phyloP scores from a whole-genome alignment of 2,113 vertebrate genomes.

The Hystrix cristata region DNA sequence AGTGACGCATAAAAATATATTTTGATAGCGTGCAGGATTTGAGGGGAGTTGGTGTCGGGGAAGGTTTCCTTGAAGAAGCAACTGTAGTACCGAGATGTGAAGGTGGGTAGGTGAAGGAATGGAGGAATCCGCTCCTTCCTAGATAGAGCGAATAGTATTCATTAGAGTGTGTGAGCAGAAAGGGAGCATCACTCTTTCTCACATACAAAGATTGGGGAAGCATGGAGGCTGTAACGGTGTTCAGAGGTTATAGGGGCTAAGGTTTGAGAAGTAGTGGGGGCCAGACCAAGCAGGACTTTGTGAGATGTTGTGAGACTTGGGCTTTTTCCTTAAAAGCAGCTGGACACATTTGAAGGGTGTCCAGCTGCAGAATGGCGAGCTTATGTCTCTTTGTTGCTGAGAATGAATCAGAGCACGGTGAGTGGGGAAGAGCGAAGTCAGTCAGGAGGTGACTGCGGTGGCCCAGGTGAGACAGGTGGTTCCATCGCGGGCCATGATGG shows the following conservation, averaged over 20 bases:
- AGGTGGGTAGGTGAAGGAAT: neutral
- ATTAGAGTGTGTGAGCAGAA: neutral
- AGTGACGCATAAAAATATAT: neutral
- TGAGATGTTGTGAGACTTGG: neutral
- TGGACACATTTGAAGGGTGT: neutral
- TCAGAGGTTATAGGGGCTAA: neutral
- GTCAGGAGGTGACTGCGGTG: neutral
- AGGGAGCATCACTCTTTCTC: neutral
- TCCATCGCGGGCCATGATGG: neutral
- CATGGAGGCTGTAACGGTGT: too few species aligned
- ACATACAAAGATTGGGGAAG: neutral
- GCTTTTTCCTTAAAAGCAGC: neutral
- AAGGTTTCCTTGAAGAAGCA: neutral
- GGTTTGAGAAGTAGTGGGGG: neutral
- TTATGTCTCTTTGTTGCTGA: neutral
- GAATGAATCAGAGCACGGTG: neutral
- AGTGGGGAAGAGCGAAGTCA: neutral
- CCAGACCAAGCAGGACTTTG: neutral
- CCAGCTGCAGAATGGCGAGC: neutral
- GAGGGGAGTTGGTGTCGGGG: neutral
- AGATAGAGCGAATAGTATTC: neutral
- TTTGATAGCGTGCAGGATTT: neutral
- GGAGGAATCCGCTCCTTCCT: neutral
- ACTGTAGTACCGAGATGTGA: neutral
- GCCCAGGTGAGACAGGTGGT: neutral